phyloP scores from a whole-genome alignment of 2,888 invertebrate species.

The Ashinkailepas kermadecensis region DNA sequence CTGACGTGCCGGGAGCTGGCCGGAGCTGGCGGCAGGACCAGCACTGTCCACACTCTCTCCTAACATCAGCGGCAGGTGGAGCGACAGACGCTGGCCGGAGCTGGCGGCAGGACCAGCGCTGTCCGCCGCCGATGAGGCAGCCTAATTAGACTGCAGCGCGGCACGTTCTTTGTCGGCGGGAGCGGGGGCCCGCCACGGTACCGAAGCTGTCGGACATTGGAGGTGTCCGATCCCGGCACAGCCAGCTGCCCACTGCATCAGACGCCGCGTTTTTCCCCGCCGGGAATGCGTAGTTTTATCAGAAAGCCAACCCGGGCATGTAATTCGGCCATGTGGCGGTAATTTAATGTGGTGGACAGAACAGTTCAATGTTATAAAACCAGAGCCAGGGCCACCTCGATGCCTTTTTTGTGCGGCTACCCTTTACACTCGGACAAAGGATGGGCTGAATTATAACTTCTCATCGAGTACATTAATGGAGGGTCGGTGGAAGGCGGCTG shows the following conservation, averaged over 20 bases:
- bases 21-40: no score
- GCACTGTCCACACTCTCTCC: no score
- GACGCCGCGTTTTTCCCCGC: not conserved
- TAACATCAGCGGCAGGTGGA: no score
- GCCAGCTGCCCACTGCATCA: not conserved
- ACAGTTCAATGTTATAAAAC: slow-evolving; percentile 20
- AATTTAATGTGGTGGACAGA: slow-evolving; percentile 19
- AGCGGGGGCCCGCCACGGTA: not conserved
- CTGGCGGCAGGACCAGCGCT: not conserved
- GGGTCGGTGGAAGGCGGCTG: not conserved
- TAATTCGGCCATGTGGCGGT: slow-evolving; percentile 16
- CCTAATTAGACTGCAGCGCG: not conserved
- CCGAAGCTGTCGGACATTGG: not conserved
- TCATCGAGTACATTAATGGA: slow-evolving; percentile 15
- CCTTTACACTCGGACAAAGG: slow-evolving; percentile 15
- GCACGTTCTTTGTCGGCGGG: not conserved
- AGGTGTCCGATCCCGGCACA: not conserved
- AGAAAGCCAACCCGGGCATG: not conserved
- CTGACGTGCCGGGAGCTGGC: no score
- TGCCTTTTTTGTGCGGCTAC: slow-evolving; percentile 10
- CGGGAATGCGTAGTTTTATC: slow-evolving; percentile 15
- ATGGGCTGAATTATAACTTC: slow-evolving; percentile 10
- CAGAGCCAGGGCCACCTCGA: not conserved
- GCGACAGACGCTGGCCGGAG: no score
- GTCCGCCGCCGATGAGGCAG: not conserved